A percentile compares a stretch with the other conserved stretches of the same genome.
Evolutionary conservation across 2,888 invertebrate species (phyloP).

Genomic region (Tridacna crocea): DNA sequence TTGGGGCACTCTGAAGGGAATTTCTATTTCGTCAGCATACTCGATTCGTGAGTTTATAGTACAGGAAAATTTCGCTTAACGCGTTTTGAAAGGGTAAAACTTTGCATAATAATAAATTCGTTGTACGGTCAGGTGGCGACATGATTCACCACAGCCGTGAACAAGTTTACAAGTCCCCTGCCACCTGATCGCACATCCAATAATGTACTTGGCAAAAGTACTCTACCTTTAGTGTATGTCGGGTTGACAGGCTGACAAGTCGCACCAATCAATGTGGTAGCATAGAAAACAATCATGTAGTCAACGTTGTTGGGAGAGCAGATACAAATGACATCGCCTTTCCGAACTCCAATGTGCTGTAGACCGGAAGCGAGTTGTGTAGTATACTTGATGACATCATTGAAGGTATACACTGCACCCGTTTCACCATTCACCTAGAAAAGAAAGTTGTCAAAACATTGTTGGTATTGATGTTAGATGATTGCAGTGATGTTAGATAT

Average conservation of each 20-base stretch:
- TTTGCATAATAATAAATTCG: too few species aligned
- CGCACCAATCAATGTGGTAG: slow-evolving; percentile 45
- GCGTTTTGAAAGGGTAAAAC: too few species aligned
- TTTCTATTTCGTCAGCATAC: too few species aligned
- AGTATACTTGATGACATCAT: slow-evolving; percentile 28
- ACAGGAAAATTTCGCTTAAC: too few species aligned
- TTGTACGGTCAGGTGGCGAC: too few species aligned
- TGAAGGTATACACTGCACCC: slow-evolving; percentile 30
- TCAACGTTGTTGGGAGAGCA: slow-evolving; percentile 55
- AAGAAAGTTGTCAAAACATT: background rate
- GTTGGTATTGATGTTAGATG: background rate
- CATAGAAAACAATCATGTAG: slow-evolving; percentile 53
- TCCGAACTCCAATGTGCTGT: slow-evolving; percentile 45
- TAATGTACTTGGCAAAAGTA: background rate
- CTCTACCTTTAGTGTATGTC: slow-evolving; percentile 54
- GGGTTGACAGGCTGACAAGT: slow-evolving; percentile 59
- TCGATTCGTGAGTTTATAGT: too few species aligned
- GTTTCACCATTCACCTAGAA: slow-evolving; percentile 44
- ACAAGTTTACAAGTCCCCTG: too few species aligned
- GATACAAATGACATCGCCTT: slow-evolving; percentile 59
- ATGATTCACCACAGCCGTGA: too few species aligned
- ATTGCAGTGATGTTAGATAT: too few species aligned
- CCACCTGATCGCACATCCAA: background rate
- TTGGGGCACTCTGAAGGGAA: too few species aligned
- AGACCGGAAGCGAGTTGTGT: slow-evolving; percentile 49